Conservation (phyloP, 2,888 invertebrate species). For the Drosophila kambysellisi region DNA sequence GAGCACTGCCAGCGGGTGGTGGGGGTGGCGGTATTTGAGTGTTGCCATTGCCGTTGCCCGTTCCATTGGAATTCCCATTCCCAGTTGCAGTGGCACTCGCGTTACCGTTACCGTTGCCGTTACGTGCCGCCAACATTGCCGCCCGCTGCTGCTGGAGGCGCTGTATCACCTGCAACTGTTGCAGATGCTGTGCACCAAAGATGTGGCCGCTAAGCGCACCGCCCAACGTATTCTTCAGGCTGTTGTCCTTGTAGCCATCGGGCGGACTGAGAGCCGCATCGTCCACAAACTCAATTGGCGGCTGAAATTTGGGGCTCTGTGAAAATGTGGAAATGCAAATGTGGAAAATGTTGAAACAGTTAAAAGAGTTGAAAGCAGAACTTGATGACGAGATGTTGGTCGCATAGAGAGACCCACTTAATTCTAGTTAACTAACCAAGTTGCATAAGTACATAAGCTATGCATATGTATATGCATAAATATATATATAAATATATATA, state of each 20-base stretch:
- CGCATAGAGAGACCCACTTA: conserved; percentile 8
- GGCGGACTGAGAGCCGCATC: conserved; percentile 95
- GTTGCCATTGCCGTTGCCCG: conserved; percentile 55
- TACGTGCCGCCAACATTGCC: conserved; percentile 86
- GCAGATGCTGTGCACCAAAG: conserved; percentile 88
- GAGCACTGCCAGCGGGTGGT: conserved; percentile 56
- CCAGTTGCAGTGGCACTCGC: neutral
- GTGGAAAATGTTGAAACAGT: neutral
- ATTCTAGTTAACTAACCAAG: conserved; percentile 31
- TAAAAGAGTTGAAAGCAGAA: neutral
- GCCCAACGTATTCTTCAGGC: conserved; percentile 88
- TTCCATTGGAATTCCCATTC: neutral
- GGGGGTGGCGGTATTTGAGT: conserved; percentile 67
- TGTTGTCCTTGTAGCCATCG: conserved; percentile 95
- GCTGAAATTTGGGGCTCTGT: conserved; percentile 88
- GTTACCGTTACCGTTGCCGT: conserved; percentile 57
- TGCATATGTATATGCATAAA: neutral
- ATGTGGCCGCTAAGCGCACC: conserved; percentile 88
- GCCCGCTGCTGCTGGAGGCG: conserved; percentile 88
- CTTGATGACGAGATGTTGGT: neutral
- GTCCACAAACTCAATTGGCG: conserved; percentile 90
- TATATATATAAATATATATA: neutral
- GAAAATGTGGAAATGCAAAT: conserved; percentile 8
- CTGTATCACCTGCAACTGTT: conserved; percentile 88
- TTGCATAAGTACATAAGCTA: neutral